Evolutionary conservation across 2,888 invertebrate genomes (phyloP).

Genomic region (Corythucha ciliata): DNA sequence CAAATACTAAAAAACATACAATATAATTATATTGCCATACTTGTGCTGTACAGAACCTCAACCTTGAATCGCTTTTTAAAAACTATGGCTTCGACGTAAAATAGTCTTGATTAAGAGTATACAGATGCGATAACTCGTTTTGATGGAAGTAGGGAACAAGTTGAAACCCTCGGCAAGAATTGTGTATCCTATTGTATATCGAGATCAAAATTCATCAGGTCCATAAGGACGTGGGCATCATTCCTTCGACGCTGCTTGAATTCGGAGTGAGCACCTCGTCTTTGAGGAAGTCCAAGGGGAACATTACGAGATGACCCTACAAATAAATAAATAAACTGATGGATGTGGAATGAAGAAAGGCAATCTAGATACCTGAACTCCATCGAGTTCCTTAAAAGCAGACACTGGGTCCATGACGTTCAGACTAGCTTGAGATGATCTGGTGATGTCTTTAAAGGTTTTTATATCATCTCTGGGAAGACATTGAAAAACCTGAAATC

Average conservation of each 20-base stretch:
- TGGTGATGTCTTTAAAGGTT: constrained; percentile 53
- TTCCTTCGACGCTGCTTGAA: constrained; percentile 74
- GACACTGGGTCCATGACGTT: constrained; percentile 6
- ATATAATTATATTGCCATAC: too few species aligned
- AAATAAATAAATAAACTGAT: constrained; percentile 35
- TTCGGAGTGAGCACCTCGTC: constrained; percentile 77
- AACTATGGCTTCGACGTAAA: too few species aligned
- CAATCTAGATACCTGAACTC: constrained; percentile 26
- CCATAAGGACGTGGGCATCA: constrained; percentile 89
- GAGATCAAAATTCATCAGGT: too few species aligned
- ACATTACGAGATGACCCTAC: constrained; percentile 75
- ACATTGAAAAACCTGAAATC: constrained; percentile 67
- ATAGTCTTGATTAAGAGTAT: too few species aligned
- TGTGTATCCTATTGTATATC: too few species aligned
- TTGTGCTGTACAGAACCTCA: too few species aligned
- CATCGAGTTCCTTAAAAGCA: constrained; percentile 17
- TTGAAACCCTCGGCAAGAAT: too few species aligned
- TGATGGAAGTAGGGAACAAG: too few species aligned
- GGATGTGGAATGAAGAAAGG: constrained; percentile 12
- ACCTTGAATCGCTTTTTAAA: too few species aligned
- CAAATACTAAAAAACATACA: too few species aligned
- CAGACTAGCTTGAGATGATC: neutral
- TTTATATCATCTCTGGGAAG: constrained; percentile 77
- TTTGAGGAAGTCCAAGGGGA: constrained; percentile 82
- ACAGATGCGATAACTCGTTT: too few species aligned